Conservation (phyloP, 2,888 invertebrate genomes). For the Microctonus hyperodae region DNA sequence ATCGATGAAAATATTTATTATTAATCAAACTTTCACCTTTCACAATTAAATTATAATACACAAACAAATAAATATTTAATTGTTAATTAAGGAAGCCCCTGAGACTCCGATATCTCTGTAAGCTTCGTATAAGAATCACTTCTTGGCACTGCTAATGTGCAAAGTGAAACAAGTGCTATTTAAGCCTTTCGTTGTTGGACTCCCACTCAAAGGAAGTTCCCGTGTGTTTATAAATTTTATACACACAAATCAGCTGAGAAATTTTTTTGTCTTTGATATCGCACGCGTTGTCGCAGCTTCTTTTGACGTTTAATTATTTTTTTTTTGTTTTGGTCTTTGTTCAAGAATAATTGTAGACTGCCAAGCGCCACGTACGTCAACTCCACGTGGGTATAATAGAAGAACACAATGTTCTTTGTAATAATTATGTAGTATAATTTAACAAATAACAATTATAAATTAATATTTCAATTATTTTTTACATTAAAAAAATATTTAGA, state of each 20-base stretch:
- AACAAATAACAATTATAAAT: neutral
- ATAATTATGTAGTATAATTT: neutral
- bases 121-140: conserved; percentile 43
- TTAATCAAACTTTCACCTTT: conserved; percentile 26
- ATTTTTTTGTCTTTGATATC: neutral
- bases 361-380: neutral
- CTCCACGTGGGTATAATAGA: conserved; percentile 9
- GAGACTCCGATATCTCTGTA: neutral
- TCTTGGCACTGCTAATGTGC: conserved; percentile 56
- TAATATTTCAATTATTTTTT: too few relatives aligned
- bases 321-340: conserved; percentile 18
- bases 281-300: conserved; percentile 12
- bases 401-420: too few relatives aligned
- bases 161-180: conserved; percentile 56
- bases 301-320: neutral
- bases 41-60: neutral
- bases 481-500: too few relatives aligned
- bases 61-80: neutral
- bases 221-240: neutral
- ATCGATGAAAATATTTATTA: too few relatives aligned
- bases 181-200: conserved; percentile 53
- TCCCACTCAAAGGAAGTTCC: conserved; percentile 15
- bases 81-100: neutral
- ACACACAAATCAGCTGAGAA: neutral
- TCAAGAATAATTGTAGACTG: conserved; percentile 10